Evolutionary conservation across 2,888 invertebrate genomes (phyloP), one percentile per base, ranked within the genome.

Genomic region (Sclerodermus sp.): DNA sequence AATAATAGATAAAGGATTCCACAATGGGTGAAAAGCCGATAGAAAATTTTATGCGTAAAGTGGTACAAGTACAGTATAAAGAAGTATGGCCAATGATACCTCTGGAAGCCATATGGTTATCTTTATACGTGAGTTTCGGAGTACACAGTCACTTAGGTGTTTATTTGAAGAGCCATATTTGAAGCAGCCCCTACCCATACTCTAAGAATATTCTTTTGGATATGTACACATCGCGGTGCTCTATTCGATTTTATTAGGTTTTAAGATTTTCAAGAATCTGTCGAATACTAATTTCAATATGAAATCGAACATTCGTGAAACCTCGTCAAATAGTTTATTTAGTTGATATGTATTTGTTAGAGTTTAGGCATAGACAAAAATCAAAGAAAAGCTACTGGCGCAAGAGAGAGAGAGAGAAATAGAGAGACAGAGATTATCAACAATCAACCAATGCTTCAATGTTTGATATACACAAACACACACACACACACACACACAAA

Each of bases 181-280:
- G 62, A 70, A 68, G 62, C 67, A 62, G 62, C 64, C 60, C 64
- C 60, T 61, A 64, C 66, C 67, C 65, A 66, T 67, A 72, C 62
- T 67, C 69, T 60, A 66, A 70, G 70, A 73, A 75, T 74, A 71
- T 73, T 71, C 66, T 63, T 58, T 54, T 47, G 53, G 57, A 64
- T 68, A 60, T 69, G 66, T 74, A 72, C 64, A 76, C 62, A 68
- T 60, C 57, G 61, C 47, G 58, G 57, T 57, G 57, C 57, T 75
- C 71, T 76, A 77, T 77, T 76, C 67, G 75, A 76, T 77, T 77
- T 77, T 77, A 77, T 77, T 76, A 71, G 74, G 62, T 74, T 73
- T 75, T 70, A 73, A 65, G 61, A 71, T 71, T 69, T 68, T 64
- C 64, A 46, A 32, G 58, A 60, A 45, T 51, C 52, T 45, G 42